Base-by-base conservation (phyloP, 2,113 vertebrate species). In the Bucco capensis region DNA sequence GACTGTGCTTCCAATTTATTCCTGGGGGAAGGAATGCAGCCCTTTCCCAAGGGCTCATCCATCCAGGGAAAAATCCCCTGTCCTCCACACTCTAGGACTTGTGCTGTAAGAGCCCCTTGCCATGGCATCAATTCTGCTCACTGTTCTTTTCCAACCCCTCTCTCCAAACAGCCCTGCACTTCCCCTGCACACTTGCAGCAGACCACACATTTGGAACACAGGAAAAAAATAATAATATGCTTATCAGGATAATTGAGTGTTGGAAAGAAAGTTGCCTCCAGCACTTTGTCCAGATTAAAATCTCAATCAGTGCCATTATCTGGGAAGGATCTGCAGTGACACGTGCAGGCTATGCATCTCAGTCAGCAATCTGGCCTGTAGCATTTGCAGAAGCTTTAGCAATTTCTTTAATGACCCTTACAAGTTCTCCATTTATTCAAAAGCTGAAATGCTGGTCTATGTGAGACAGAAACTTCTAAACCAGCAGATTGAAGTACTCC, bases 361-460 rank as follows among this genome's bases (percentile, higher is more conserved):
- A 92, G 78, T 76, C 92, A 90, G 91, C 92, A 94, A 40, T 77
- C 90, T 83, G 84, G 87, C 89, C 91, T 74, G 46, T 23, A 89
- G 89, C 75, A 54, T 88, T 91, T 95, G 85, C 92, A 96, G 88
- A 91, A 91, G 91, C 94, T 94, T 93, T 89, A 88, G 76, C 87
- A 91, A 91, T 94, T 85, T 88, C 92, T 96, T 90, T 94, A 96
- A 95, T 83, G 91, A 95, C 94, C 91, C 85, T 96, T 83, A 91
- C 89, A 89, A 94, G 76, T 93, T 84, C 87, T 93, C 89, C 82
- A 58, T 51, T 83, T 95, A 89, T 87, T 93, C 91, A 92, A 83
- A 94, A 92, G 82, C 87, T 86, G 78, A 80, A 95, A 93, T 44
- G 51, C 82, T 51, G 40, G 51, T 57, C 85, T 88, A 38, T 71